Conservation (phyloP, 2,888 invertebrate genomes). For the Synanthedon tipuliformis region DNA sequence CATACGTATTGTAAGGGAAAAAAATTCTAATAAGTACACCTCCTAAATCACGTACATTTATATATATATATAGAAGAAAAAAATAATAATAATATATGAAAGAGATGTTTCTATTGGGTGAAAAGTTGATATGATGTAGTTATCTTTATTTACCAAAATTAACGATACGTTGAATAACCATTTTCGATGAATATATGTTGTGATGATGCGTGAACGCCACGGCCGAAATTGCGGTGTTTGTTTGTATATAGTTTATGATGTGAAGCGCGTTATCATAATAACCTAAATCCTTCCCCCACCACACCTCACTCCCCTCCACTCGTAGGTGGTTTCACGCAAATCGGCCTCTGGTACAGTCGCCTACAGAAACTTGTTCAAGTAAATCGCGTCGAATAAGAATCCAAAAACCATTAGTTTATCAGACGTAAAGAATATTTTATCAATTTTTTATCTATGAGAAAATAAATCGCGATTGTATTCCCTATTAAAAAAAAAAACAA, state of each 20-base stretch:
- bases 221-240: conserved; percentile 11
- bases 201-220: neutral
- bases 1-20: conserved; percentile 46
- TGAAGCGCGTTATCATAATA: conserved; percentile 52
- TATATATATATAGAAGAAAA: conserved; percentile 20
- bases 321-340: no score
- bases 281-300: conserved; percentile 25
- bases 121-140: conserved; percentile 38
- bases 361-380: no score
- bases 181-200: conserved; percentile 35
- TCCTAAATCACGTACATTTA: conserved; percentile 55
- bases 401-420: no score
- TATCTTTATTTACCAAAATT: conserved; percentile 64
- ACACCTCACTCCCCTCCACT: no score
- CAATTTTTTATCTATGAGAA: no score
- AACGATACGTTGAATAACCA: conserved; percentile 42
- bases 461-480: no score
- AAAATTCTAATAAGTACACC: conserved; percentile 56
- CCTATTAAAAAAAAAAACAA: no score
- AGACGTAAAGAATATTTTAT: no score
- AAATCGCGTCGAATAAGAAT: no score
- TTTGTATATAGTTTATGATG: conserved; percentile 59
- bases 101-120: conserved; percentile 63
- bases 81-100: conserved; percentile 56
- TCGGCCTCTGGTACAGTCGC: no score